These are phyloP conservation scores for Drosophila meridionalis DNA, from an alignment of 2,888 invertebrate species.

Conservation along the genomic window DNA sequence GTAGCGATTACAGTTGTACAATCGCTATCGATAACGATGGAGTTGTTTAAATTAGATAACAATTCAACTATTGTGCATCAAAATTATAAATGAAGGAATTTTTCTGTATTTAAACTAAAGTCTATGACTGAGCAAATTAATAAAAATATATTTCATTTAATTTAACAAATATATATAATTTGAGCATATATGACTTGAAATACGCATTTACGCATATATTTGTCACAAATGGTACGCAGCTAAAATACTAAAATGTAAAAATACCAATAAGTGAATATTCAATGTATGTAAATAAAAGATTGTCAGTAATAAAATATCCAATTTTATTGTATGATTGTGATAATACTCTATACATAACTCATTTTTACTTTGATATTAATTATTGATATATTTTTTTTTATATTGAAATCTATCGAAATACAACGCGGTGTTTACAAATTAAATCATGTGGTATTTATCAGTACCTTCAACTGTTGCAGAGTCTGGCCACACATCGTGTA, in stretches of 20 bases:
- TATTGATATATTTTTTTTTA: background rate
- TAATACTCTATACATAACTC: background rate
- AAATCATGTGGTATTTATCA: conserved; percentile 18
- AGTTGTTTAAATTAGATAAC: conserved; percentile 21
- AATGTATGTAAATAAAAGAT: background rate
- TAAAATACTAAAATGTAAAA: background rate
- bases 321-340: background rate
- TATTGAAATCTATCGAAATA: conserved; percentile 14
- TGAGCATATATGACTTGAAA: background rate
- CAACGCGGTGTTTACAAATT: conserved; percentile 68
- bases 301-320: background rate
- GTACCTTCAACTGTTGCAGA: conserved; percentile 1
- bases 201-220: background rate
- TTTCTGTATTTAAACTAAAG: background rate
- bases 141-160: background rate
- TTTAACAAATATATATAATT: background rate
- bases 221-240: background rate
- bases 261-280: background rate
- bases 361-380: background rate
- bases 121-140: fast-evolving
- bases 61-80: background rate
- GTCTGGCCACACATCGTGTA: conserved; percentile 60
- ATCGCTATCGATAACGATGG: conserved; percentile 32
- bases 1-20: conserved; percentile 46
- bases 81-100: background rate